Base-by-base conservation (phyloP, 2,797 vertebrate genomes). In the Trachops cirrhosus region DNA sequence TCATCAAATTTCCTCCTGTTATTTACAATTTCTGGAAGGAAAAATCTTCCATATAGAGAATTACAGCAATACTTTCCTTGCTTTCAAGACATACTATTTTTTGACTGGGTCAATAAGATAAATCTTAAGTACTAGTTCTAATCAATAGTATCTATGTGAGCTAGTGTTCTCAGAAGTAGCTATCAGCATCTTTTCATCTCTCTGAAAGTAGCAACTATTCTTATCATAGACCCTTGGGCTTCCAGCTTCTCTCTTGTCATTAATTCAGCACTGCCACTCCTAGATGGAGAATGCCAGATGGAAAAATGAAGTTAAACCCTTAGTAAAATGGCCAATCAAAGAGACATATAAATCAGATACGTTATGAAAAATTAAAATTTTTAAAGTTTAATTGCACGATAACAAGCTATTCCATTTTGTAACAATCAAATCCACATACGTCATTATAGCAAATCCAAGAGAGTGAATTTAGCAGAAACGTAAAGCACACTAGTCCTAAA, bases 311-410 rank as follows among this genome's bases (percentile, higher is more conserved):
- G 24, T 34, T 82, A 92, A 94, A 74, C 22, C 4, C 44, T 94
- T 59, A 89, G 67, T 59, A 85, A 92, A 92, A 95, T 2, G 88
- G 73, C 7, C 70, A 41, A 96, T 87, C 91, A 86, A 78, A 78
- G 8, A 94, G 9, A 83, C n/a, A 77, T 3, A 77, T 64, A 22
- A 80, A 79, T 78, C 8, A 75, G 21, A 84, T 44, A 64, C 5
- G 34, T 16, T 77, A 93, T 14, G 89, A 86, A 73, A 91, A 37
- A 67, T 70, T 52, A 67, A 67, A 52, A 79, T 26, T 75, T 86
- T 77, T 32, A 50, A 87, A 87, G 9, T 52, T 96, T 87, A 93
- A 89, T 92, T 94, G 94, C 57, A 86, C 94, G 44, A 86, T 84
- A 95, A 91, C 9, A n/a, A 92, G 73, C 10, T 79, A 73, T 44